Conservation (phyloP, 1,140 invertebrate species). For the Drosophila biarmipes region DNA sequence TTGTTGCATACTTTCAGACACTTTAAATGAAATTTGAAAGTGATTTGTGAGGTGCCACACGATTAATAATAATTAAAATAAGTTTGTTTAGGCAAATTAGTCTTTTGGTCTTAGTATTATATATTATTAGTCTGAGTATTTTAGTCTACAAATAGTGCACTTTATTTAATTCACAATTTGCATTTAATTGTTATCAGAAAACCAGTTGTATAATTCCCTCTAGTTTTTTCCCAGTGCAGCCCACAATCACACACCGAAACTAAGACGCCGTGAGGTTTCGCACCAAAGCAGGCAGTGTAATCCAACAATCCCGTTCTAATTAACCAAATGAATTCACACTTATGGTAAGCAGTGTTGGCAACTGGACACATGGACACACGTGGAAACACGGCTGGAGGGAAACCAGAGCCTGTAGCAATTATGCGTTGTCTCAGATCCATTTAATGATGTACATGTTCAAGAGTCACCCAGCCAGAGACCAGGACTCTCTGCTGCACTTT, state of each 20-base stretch:
- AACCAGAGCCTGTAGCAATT: conserved; percentile 46
- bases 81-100: too few relatives aligned
- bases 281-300: conserved; percentile 35
- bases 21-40: too few relatives aligned
- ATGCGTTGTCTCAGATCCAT: conserved; percentile 42
- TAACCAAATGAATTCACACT: conserved; percentile 81
- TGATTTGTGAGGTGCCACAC: too few relatives aligned
- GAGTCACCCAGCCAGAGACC: conserved; percentile 2
- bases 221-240: conserved; percentile 8
- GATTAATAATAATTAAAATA: too few relatives aligned
- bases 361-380: conserved; percentile 11
- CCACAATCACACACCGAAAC: conserved; percentile 9
- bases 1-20: too few relatives aligned
- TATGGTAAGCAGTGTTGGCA: conserved; percentile 54
- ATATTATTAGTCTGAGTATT: too few relatives aligned
- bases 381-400: background rate
- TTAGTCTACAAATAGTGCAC: too few relatives aligned
- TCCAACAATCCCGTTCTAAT: conserved; percentile 69
- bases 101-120: too few relatives aligned
- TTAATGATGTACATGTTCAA: conserved; percentile 49
- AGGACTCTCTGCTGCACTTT: conserved; percentile 2
- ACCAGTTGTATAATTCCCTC: too few relatives aligned
- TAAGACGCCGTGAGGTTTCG: conserved; percentile 2
- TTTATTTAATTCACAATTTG: too few relatives aligned
- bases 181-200: too few relatives aligned